phyloP scores from a whole-genome alignment of 2,888 invertebrate genomes.

The Heliconius ismenius region DNA sequence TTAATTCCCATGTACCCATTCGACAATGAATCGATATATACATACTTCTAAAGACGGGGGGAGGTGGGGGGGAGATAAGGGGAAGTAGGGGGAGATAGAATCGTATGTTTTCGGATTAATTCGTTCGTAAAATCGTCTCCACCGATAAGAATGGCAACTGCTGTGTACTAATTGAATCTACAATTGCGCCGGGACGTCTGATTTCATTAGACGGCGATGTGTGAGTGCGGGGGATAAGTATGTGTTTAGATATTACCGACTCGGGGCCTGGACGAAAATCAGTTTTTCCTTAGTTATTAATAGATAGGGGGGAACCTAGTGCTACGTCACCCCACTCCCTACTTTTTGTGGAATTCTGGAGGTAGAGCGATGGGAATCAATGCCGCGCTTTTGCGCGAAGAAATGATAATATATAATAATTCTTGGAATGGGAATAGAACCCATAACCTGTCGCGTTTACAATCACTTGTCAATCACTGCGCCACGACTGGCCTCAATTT shows the following conservation, averaged over 20 bases:
- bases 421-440: too few relatives aligned
- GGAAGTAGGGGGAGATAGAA: conserved; percentile 73
- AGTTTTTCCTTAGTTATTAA: conserved; percentile 31
- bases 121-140: conserved; percentile 82
- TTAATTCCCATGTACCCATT: conserved; percentile 65
- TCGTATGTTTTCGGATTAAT: conserved; percentile 82
- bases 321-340: too few relatives aligned
- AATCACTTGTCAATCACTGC: too few relatives aligned
- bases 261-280: conserved; percentile 44
- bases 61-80: conserved; percentile 60
- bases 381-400: too few relatives aligned
- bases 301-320: not conserved
- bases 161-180: conserved; percentile 81
- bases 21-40: conserved; percentile 71
- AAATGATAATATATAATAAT: too few relatives aligned
- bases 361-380: too few relatives aligned
- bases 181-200: conserved; percentile 79
- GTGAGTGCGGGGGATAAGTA: conserved; percentile 55
- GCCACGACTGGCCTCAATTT: too few relatives aligned
- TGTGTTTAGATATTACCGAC: conserved; percentile 48
- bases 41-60: conserved; percentile 60
- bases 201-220: conserved; percentile 74
- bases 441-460: too few relatives aligned
- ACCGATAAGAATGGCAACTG: conserved; percentile 80
- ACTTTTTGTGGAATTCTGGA: too few relatives aligned